Conservation (phyloP, 2,888 invertebrate species). For the Rhamphomyia laevipes region DNA sequence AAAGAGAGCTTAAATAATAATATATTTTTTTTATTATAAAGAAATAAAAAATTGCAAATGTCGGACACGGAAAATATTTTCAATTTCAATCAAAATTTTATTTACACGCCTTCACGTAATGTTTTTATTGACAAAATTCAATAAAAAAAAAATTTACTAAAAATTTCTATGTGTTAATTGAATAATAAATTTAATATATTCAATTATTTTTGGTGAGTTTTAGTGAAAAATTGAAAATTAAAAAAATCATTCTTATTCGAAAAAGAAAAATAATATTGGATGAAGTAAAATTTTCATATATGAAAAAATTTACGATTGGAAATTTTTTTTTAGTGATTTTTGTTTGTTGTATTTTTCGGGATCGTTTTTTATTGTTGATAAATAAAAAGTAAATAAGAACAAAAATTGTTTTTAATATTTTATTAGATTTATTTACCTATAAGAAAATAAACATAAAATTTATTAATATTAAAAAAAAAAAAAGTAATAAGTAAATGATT, state of each 20-base stretch:
- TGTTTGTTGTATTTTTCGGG: no score
- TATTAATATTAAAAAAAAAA: conserved; percentile 1
- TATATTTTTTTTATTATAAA: no score
- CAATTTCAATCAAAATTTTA: not conserved
- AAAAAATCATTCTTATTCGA: conserved; percentile 4
- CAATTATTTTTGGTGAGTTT: conserved; percentile 22
- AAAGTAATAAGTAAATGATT: no score
- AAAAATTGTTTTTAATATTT: not conserved
- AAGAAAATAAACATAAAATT: conserved; percentile 4
- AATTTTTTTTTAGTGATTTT: not conserved
- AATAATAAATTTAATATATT: conserved; percentile 18
- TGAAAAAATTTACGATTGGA: no score
- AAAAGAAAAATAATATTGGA: conserved; percentile 9
- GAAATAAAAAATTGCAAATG: no score
- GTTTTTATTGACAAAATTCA: conserved; percentile 21
- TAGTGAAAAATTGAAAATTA: conserved; percentile 11
- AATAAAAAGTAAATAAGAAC: no score
- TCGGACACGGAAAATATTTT: no score
- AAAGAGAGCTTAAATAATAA: no score
- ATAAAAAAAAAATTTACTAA: conserved; percentile 20
- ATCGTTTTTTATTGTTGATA: no score
- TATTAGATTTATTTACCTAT: conserved; percentile 2
- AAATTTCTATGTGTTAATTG: conserved; percentile 20
- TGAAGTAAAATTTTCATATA: no score
- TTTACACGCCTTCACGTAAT: conserved; percentile 20